Conservation (phyloP, 2,797 vertebrate species). For the Danio aesculapii region DNA sequence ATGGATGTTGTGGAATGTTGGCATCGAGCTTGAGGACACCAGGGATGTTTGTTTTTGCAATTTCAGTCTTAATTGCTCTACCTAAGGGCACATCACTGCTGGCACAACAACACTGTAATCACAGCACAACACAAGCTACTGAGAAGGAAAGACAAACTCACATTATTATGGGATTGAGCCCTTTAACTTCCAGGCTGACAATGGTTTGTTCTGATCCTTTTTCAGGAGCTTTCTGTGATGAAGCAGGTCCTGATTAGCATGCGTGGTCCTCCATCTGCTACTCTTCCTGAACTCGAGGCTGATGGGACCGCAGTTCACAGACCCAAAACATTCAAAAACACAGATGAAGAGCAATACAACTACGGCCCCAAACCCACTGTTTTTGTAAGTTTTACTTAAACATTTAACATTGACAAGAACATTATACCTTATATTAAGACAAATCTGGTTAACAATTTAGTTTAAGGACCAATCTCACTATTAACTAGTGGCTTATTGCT, state of each 20-base stretch:
- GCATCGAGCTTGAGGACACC: neutral
- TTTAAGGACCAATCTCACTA: too few relatives aligned
- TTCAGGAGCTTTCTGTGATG: constrained; percentile 92
- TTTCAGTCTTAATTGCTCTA: constrained; percentile 1
- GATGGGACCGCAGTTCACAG: constrained; percentile 62
- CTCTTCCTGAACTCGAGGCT: constrained; percentile 62
- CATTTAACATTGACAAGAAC: neutral
- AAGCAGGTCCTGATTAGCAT: constrained; percentile 91
- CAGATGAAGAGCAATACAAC: constrained; percentile 77
- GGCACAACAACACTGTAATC: constrained; percentile 4
- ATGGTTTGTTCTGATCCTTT: constrained; percentile 13
- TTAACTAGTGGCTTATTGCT: too few relatives aligned
- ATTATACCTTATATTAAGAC: neutral
- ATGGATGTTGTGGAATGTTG: neutral
- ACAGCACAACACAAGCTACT: neutral
- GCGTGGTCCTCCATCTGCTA: constrained; percentile 70
- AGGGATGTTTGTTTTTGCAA: neutral
- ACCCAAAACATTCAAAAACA: constrained; percentile 63
- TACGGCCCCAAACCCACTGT: constrained; percentile 88
- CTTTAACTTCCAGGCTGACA: neutral
- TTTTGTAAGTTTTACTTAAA: constrained; percentile 86
- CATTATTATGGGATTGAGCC: neutral
- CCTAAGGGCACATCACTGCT: constrained; percentile 13
- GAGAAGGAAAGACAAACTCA: neutral
- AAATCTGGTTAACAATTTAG: neutral